phyloP scores from a whole-genome alignment of 35 echinoderm and acorn worm genomes.

The Anneissia japonica region DNA sequence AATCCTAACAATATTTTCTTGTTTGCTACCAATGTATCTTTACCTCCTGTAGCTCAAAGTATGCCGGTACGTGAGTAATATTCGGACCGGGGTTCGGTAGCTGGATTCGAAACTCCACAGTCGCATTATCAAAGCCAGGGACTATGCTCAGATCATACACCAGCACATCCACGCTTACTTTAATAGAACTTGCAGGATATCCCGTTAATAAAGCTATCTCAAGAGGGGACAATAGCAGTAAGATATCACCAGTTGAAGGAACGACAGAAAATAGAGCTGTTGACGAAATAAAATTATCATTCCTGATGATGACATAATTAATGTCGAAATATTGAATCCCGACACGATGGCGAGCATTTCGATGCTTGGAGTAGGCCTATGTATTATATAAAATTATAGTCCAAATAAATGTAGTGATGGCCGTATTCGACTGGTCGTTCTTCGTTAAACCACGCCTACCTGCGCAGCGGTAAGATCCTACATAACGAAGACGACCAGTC shows the following conservation, averaged over 20 bases:
- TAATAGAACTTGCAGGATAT: background rate
- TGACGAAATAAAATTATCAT: too few species aligned
- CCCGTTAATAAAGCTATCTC: background rate
- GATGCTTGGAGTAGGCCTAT: too few species aligned
- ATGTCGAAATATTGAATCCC: too few species aligned
- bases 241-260: background rate
- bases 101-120: background rate
- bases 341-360: too few species aligned
- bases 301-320: background rate
- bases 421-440: too few species aligned
- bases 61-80: background rate
- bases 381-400: too few species aligned
- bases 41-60: background rate
- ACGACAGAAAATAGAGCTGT: background rate
- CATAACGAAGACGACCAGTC: too few species aligned
- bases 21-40: too few species aligned
- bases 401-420: too few species aligned
- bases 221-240: background rate
- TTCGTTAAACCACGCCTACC: too few species aligned
- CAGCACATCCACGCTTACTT: background rate
- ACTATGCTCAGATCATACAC: background rate
- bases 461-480: too few species aligned
- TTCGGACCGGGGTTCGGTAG: background rate
- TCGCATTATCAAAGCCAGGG: background rate
- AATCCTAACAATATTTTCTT: too few species aligned